Evolutionary conservation across 2,113 vertebrate species (phyloP).

Genomic region (Baryphthengus martii): DNA sequence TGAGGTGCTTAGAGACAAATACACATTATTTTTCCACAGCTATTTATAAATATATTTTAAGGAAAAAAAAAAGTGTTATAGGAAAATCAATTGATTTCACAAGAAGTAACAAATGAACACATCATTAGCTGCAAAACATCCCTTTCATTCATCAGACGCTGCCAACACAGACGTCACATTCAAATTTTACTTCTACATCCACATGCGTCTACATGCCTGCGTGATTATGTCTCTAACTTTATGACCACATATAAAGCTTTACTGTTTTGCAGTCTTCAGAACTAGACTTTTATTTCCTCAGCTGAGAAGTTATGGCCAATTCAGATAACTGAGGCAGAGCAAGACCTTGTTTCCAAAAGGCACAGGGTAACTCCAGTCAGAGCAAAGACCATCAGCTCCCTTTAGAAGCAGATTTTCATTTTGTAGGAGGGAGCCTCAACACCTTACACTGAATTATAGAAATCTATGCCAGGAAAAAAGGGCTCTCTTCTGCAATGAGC

Average conservation of each 20-base stretch:
- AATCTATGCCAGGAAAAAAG: background rate
- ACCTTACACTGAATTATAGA: background rate
- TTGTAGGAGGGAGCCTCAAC: background rate
- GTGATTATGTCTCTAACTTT: background rate
- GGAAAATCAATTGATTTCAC: background rate
- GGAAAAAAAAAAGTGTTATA: background rate
- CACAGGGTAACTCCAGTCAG: background rate
- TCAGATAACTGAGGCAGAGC: background rate
- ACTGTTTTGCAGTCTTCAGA: background rate
- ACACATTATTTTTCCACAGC: constrained; percentile 9
- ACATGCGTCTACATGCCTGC: background rate
- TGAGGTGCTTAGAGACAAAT: constrained; percentile 6
- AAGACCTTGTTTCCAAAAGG: background rate
- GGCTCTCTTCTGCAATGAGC: background rate
- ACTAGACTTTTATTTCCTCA: background rate
- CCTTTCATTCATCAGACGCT: background rate
- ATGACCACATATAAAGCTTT: background rate
- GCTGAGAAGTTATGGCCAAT: accelerated
- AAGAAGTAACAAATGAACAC: background rate
- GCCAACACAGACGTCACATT: background rate
- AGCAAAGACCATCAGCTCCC: background rate
- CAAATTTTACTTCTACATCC: background rate
- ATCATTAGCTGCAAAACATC: background rate
- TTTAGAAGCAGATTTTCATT: background rate
- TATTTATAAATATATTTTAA: constrained; percentile 28